Evolutionary conservation across 2,113 vertebrate species (phyloP).

Genomic region (Stigmatopora argus): DNA sequence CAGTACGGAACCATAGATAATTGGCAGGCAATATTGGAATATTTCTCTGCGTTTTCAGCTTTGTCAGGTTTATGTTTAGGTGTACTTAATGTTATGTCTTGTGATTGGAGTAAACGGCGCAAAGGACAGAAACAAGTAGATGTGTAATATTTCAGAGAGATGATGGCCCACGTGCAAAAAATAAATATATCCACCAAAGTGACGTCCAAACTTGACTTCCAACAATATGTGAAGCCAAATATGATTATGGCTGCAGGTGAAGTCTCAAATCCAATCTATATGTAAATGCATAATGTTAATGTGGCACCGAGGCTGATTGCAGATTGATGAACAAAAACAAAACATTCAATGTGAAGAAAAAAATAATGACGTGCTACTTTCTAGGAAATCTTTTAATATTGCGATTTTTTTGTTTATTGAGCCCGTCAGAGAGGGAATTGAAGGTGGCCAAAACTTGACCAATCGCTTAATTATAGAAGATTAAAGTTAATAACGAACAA

Average conservation of each 20-base stretch:
- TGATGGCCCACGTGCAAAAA: conserved; percentile 17
- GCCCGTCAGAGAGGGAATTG: background rate
- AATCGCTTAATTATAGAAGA: conserved; percentile 42
- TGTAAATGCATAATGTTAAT: conserved; percentile 69
- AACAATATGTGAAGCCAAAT: conserved; percentile 63
- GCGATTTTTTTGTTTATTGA: background rate
- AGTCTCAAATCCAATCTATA: conserved; percentile 75
- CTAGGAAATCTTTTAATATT: conserved; percentile 15
- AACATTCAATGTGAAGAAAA: conserved; percentile 31
- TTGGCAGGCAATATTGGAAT: background rate
- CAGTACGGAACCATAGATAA: background rate
- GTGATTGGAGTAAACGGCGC: background rate
- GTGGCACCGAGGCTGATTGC: conserved; percentile 59
- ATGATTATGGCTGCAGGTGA: conserved; percentile 69
- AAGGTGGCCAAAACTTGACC: background rate
- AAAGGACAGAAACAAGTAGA: background rate
- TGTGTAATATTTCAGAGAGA: background rate
- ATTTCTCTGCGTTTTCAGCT: background rate
- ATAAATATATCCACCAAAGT: conserved; percentile 6
- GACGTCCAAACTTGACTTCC: conserved; percentile 31
- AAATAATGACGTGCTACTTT: conserved; percentile 38
- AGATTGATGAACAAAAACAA: conserved; percentile 63
- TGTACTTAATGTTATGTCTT: background rate
- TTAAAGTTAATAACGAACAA: conserved; percentile 53
- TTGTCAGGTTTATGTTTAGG: background rate